phyloP scores from a whole-genome alignment of 2,113 vertebrate genomes.

The Phyllostomus hastatus region DNA sequence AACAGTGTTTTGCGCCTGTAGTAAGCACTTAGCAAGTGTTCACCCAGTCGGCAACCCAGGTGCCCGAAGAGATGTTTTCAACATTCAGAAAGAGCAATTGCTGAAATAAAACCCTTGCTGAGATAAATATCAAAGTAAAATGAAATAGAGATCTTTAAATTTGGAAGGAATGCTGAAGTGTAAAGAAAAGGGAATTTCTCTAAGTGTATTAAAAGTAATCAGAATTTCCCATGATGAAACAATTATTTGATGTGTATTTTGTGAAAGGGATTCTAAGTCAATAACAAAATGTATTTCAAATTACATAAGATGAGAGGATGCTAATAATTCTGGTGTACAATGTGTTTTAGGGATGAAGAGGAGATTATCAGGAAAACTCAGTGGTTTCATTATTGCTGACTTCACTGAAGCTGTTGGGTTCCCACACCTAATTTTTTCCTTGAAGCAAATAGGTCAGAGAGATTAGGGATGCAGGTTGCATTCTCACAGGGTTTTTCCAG shows the following conservation, averaged over 20 bases:
- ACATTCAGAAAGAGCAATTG: background rate
- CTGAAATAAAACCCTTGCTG: background rate
- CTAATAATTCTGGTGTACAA: background rate
- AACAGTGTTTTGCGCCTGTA: background rate
- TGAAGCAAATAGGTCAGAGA: slow-evolving; percentile 16
- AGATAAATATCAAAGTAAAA: slow-evolving; percentile 25
- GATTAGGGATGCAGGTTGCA: background rate
- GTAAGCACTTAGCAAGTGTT: background rate
- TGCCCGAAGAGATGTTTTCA: background rate
- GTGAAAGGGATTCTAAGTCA: slow-evolving; percentile 13
- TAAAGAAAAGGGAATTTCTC: background rate
- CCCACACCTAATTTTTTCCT: slow-evolving; percentile 29
- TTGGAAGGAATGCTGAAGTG: background rate
- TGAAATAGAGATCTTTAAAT: background rate
- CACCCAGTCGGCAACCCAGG: background rate
- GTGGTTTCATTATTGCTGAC: background rate
- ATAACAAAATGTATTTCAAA: slow-evolving; percentile 18
- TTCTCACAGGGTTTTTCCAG: background rate
- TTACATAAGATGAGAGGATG: background rate
- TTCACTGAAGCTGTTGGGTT: slow-evolving; percentile 9
- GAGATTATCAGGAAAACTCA: slow-evolving; percentile 31
- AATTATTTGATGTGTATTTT: slow-evolving; percentile 25
- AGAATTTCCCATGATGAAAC: background rate
- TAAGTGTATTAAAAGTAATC: background rate
- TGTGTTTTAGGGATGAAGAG: background rate